Conservation (phyloP, 2,797 vertebrate genomes). For the Eutrigla gurnardus region DNA sequence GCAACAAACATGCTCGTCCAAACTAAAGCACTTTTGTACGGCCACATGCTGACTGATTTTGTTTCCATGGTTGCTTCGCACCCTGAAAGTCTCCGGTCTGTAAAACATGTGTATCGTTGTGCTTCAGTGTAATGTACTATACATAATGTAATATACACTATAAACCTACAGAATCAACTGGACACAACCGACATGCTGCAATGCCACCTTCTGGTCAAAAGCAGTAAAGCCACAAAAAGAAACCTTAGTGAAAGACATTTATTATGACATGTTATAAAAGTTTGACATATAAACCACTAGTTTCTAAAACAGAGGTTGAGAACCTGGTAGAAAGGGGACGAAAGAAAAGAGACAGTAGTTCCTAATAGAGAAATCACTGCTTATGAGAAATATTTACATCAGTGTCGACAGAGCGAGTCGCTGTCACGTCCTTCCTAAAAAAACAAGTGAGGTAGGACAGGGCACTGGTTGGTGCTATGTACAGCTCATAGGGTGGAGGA, state of each 20-base stretch:
- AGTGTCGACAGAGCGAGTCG: neutral
- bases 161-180: neutral
- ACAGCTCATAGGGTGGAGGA: neutral
- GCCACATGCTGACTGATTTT: too few relatives aligned
- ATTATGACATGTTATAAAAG: slow-evolving; percentile 67
- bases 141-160: too few relatives aligned
- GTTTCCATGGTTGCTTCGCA: too few relatives aligned
- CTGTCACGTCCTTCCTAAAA: neutral
- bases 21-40: too few relatives aligned
- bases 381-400: slow-evolving; percentile 75
- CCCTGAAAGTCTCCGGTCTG: too few relatives aligned
- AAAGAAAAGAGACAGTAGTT: slow-evolving; percentile 23
- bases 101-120: slow-evolving; percentile 26
- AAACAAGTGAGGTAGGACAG: slow-evolving; percentile 22
- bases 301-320: slow-evolving; percentile 67
- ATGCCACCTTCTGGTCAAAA: slow-evolving; percentile 51
- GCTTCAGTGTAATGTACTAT: slow-evolving; percentile 10
- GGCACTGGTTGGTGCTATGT: neutral
- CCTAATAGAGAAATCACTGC: slow-evolving; percentile 4
- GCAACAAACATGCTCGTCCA: too few relatives aligned
- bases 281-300: slow-evolving; percentile 59
- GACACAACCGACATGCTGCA: neutral
- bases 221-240: slow-evolving; percentile 4
- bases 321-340: slow-evolving; percentile 8
- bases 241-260: slow-evolving; percentile 26